Evolutionary conservation across 2,888 invertebrate species (phyloP).

Genomic region (Cataglyphis cursor): DNA sequence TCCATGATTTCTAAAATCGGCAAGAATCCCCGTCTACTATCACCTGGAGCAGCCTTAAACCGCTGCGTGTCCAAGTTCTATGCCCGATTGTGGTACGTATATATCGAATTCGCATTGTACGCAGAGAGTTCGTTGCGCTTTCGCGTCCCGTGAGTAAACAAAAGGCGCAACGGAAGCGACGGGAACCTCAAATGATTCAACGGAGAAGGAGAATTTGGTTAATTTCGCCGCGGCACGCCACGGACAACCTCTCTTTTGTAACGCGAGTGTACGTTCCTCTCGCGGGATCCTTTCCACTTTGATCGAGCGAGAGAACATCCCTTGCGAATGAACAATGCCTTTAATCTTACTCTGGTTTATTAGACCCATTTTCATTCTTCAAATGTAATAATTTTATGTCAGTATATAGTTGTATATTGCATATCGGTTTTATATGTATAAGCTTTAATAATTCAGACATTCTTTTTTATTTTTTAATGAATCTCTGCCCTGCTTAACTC

Average conservation of each 20-base stretch:
- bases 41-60: constrained; percentile 10
- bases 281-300: constrained; percentile 16
- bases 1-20: neutral
- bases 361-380: neutral
- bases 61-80: constrained; percentile 22
- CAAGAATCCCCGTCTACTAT: neutral
- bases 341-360: constrained; percentile 7
- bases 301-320: neutral
- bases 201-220: constrained; percentile 51
- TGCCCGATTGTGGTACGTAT: constrained; percentile 1
- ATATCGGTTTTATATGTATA: neutral
- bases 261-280: constrained; percentile 28
- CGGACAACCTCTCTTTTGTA: constrained; percentile 45
- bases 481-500: neutral
- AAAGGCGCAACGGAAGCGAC: constrained; percentile 56
- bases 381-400: neutral
- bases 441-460: neutral
- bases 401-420: too few relatives aligned
- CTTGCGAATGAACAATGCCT: neutral
- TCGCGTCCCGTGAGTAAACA: constrained; percentile 52
- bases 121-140: constrained; percentile 48
- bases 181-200: constrained; percentile 49
- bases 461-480: neutral
- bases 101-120: constrained; percentile 25
- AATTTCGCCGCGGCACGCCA: constrained; percentile 52